Conservation (phyloP, 2,113 vertebrate species). For the Rhipidura dahli region DNA sequence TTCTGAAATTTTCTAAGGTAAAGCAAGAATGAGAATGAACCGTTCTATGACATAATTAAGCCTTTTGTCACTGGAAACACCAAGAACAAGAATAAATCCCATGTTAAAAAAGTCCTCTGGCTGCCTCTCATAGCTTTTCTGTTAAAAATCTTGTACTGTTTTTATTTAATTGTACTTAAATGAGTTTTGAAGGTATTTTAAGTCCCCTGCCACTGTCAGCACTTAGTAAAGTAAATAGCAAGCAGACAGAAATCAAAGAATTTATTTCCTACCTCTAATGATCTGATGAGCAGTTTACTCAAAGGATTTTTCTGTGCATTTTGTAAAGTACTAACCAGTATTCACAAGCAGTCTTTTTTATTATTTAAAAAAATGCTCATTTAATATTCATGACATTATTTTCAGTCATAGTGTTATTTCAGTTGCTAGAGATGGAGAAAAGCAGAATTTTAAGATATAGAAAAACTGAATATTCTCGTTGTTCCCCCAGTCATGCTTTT, state of each 20-base stretch:
- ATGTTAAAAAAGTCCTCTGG: not conserved
- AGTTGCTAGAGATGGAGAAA: not conserved
- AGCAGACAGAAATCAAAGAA: not conserved
- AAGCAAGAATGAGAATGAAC: not conserved
- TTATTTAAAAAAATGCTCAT: not conserved
- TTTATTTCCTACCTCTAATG: constrained; percentile 6
- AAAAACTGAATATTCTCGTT: not conserved
- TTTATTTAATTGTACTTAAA: not conserved
- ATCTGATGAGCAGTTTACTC: not conserved
- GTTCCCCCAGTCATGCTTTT: not conserved
- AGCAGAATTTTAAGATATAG: not conserved
- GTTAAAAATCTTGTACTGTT: not conserved
- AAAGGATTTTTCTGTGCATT: not conserved
- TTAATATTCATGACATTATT: not conserved
- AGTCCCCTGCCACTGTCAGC: not conserved
- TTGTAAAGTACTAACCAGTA: not conserved
- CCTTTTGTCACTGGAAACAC: not conserved
- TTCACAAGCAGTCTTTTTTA: not conserved
- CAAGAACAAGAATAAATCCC: not conserved
- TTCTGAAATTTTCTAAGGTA: not conserved
- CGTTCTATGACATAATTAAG: not conserved
- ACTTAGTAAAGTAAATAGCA: not conserved
- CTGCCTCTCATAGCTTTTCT: not conserved
- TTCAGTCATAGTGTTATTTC: not conserved
- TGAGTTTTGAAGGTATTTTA: constrained; percentile 4